Percentiles rank a stretch among this genome's conserved stretches.
Evolutionary conservation across 2,888 invertebrate species (phyloP).

Genomic region (Crioceris asparagi): DNA sequence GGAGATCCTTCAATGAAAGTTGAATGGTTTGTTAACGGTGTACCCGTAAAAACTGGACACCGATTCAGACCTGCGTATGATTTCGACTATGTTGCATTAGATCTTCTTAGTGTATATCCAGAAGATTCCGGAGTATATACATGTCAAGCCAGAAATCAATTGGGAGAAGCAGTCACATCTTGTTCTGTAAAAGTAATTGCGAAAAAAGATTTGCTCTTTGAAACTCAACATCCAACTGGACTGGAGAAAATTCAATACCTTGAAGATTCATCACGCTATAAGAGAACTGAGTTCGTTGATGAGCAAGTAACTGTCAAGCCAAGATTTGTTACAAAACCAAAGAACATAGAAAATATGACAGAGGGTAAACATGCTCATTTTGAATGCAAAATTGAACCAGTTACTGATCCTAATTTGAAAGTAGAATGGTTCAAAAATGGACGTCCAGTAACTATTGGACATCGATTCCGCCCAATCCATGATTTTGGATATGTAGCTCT

Average conservation of each 20-base stretch:
- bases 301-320: constrained; percentile 77
- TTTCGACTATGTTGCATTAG: constrained; percentile 94
- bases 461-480: constrained; percentile 91
- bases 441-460: constrained; percentile 85
- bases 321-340: constrained; percentile 76
- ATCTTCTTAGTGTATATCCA: constrained; percentile 93
- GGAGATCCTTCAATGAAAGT: constrained; percentile 87
- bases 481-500: constrained; percentile 98
- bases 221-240: constrained; percentile 84
- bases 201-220: constrained; percentile 76
- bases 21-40: constrained; percentile 94
- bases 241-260: constrained; percentile 85
- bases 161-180: constrained; percentile 90
- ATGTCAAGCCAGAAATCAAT: constrained; percentile 86
- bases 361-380: constrained; percentile 94
- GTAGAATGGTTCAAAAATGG: constrained; percentile 97
- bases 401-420: constrained; percentile 90
- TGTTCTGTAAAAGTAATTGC: constrained; percentile 83
- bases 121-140: constrained; percentile 94
- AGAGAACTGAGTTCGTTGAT: constrained; percentile 69
- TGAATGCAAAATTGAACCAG: constrained; percentile 94
- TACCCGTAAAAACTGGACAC: constrained; percentile 83
- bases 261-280: constrained; percentile 78
- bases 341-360: constrained; percentile 71
- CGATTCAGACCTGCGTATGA: constrained; percentile 94